Conservation (phyloP, 2,797 vertebrate genomes). For the Anguilla megastoma region DNA sequence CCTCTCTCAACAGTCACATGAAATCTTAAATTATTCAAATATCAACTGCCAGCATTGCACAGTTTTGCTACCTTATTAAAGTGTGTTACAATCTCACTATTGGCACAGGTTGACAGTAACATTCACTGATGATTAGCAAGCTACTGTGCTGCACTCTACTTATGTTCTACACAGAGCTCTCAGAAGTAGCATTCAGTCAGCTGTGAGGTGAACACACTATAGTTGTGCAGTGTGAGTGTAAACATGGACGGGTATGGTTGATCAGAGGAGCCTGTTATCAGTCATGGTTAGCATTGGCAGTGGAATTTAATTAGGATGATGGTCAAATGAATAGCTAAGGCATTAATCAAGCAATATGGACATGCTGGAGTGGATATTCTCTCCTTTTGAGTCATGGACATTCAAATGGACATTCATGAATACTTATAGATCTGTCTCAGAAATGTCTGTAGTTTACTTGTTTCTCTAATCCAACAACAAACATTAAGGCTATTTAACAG, state of each 20-base stretch:
- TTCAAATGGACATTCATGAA: background rate
- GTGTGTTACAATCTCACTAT: background rate
- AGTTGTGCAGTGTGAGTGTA: conserved; percentile 44
- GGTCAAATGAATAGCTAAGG: conserved; percentile 69
- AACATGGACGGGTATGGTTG: conserved; percentile 68
- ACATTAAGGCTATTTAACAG: background rate
- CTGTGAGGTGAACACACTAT: background rate
- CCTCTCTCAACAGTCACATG: background rate
- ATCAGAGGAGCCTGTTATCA: conserved; percentile 68
- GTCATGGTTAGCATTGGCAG: conserved; percentile 71
- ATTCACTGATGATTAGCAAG: background rate
- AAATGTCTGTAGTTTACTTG: background rate
- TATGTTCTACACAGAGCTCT: background rate
- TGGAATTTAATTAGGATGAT: conserved; percentile 77
- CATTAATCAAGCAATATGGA: background rate
- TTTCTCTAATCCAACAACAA: background rate
- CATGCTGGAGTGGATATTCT: background rate
- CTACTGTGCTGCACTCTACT: background rate
- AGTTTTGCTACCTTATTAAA: background rate
- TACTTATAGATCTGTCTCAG: background rate
- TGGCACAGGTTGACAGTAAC: background rate
- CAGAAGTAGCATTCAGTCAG: background rate
- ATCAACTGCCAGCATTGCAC: background rate
- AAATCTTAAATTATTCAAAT: background rate
- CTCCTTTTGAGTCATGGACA: background rate